These are phyloP conservation scores for Lutraria rhynchaena DNA, from an alignment of 1,140 invertebrate species.

Conservation along the genomic window DNA sequence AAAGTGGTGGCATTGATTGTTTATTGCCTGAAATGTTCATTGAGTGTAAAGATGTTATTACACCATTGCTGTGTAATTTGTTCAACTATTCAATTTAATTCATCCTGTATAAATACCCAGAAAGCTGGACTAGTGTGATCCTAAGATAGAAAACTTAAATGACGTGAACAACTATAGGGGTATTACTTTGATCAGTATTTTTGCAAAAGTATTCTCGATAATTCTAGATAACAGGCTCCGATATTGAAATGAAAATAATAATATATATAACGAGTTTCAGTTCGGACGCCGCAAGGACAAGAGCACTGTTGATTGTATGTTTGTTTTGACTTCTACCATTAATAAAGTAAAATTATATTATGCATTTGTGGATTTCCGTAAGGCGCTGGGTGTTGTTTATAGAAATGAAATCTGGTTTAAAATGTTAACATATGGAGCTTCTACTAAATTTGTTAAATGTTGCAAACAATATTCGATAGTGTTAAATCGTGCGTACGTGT, in stretches of 20 bases:
- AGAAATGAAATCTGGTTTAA: conserved; percentile 23
- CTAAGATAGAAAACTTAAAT: conserved; percentile 42
- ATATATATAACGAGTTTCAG: conserved; percentile 30
- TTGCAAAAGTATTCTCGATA: conserved; percentile 33
- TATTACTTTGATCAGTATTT: conserved; percentile 28
- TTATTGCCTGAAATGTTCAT: too few species aligned
- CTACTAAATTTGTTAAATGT: conserved; percentile 35
- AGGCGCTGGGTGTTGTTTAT: background rate
- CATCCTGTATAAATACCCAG: too few species aligned
- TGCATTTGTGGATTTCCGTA: conserved; percentile 29
- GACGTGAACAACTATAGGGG: too few species aligned
- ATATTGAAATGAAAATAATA: conserved; percentile 25
- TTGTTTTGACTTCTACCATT: conserved; percentile 32
- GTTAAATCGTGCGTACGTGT: background rate
- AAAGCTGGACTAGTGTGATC: too few species aligned
- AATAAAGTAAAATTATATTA: conserved; percentile 38
- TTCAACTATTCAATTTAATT: too few species aligned
- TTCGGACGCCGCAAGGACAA: conserved; percentile 31
- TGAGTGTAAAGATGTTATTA: too few species aligned
- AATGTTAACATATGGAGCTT: too few species aligned
- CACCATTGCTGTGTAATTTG: too few species aligned
- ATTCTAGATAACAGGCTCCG: too few species aligned
- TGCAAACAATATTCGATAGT: conserved; percentile 38
- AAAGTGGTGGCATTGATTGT: too few species aligned
- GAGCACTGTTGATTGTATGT: conserved; percentile 43